Evolutionary conservation across 2,888 invertebrate species (phyloP), one percentile per base, ranked within the genome.

Genomic region (Leucozona laternaria): DNA sequence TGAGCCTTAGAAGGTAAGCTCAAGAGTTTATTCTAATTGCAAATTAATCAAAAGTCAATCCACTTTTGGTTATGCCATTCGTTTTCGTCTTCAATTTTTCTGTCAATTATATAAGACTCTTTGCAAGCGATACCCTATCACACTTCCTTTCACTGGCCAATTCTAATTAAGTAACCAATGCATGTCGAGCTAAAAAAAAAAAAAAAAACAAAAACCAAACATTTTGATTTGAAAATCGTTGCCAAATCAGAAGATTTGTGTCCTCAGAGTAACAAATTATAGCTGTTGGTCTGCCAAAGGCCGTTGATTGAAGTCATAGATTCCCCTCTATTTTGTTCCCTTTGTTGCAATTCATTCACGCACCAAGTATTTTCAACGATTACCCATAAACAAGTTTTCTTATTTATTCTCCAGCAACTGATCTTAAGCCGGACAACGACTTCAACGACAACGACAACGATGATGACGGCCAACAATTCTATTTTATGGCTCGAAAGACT

Each of bases 211-310:
- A 13, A 40, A 62, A 34, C 48, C 11, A 55, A 58, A 72, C 50
- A 66, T 58, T 76, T 64, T 53, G 8, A 62, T 71, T 77, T 64
- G 55, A 48, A 76, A 71, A 64, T 68, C 48, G 57, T 76, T 84
- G 60, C 75, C 64, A 84, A 84, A 84, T 78, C 70, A 48, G 55
- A 77, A 58, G 77, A 55, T 50, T 71, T 70, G 73, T 75, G 70
- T 79, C 79, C 55, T 68, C 79, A 34, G 62, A 70, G 79, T 43
- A 70, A 75, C 73, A 79, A 83, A 75, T 79, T 83, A 70, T 55
- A 62, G 31, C 62, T 70, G 73, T n/a, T 68, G 43, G 34, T 50
- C 22, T 22, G 50, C 50, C 50, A 68, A 66, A 66, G 66, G 64
- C 57, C 48, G 43, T 40, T 58, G 31, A 57, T 73, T 66, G 37